These are phyloP conservation scores for Lytechinus variegatus DNA, from an alignment of 35 echinoderm and acorn worm species.

Conservation along the genomic window DNA sequence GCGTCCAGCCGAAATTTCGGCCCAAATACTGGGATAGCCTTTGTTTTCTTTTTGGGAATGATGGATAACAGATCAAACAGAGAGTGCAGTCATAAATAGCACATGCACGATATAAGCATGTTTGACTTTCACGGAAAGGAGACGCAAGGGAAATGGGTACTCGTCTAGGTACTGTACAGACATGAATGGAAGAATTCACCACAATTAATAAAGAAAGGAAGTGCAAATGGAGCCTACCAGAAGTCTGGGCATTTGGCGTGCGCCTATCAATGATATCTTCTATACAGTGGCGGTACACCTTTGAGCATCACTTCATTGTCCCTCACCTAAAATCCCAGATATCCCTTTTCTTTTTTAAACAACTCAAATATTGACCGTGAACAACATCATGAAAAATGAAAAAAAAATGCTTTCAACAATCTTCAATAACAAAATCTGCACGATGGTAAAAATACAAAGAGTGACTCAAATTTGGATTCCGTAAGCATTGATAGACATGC, in stretches of 20 bases:
- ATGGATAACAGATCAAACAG: constrained; percentile 45
- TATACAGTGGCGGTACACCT: neutral
- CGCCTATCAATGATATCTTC: neutral
- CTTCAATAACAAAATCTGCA: neutral
- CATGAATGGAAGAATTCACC: neutral
- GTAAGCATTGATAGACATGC: neutral
- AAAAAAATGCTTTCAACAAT: neutral
- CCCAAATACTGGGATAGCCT: neutral
- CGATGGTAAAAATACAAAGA: neutral
- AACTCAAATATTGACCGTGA: neutral
- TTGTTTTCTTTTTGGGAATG: constrained; percentile 28
- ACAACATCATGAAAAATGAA: neutral
- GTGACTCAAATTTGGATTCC: neutral
- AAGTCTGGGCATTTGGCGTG: neutral
- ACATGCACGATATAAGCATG: constrained; percentile 12
- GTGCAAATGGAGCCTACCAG: neutral
- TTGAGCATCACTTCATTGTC: neutral
- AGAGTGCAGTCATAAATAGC: constrained; percentile 36
- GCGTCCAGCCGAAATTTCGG: neutral
- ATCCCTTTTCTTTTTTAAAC: neutral
- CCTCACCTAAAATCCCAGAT: neutral
- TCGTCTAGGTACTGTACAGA: neutral
- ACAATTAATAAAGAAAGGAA: neutral
- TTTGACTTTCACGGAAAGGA: neutral
- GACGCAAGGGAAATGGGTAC: constrained; percentile 13